Base-by-base conservation (phyloP, 2,797 vertebrate species). In the Chloroceryle inda region DNA sequence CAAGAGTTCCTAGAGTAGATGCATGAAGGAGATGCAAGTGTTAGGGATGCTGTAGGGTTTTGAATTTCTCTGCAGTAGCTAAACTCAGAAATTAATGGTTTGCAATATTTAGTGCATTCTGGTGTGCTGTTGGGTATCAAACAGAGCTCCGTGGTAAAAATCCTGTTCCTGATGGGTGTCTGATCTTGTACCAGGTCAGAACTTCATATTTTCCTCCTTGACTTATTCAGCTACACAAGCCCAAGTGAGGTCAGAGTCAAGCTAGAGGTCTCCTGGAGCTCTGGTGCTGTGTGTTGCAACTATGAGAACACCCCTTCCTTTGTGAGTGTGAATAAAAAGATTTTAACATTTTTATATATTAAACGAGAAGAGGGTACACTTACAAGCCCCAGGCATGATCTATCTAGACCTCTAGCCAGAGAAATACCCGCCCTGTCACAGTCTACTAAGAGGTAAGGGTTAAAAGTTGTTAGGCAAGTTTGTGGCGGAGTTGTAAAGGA, bases 51-150 rank as follows among this genome's bases (percentile, higher is more conserved):
- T 72, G 16, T 35, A 0, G 2, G 49, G 74, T 88, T 92, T 94
- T 82, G 31, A 71, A 42, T 81, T 89, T 94, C 73, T 89, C 31
- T 85, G 67, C 45, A 82, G 82, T 82, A 75, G 92, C 72, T 95
- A 89, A 89, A 53, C 45, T 61, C 0, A 0, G 31, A 29, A 3
- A 12, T 79, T 96, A 82, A 69, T 40, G 69, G 62, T 8, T 66
- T 83, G 47, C 47, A n/a, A 17, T 74, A 31, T 53, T 91, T 49
- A 49, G 64, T 66, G 33, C 10, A 12, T 91, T 92, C n/a, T 50
- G 49, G 73, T 85, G n/a, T 40, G 59, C 77, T 88, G 20, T 79
- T 66, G 11, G 16, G 44, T 94, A 63, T 94, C 83, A 83, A 19
- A 74, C 37, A 62, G 77, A 88, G 29, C 84, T 80, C 91, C 18